A percentile compares a stretch with the other conserved stretches of the same genome.
Conservation (phyloP, 2,888 invertebrate species). For the Uloborus plumipes region DNA sequence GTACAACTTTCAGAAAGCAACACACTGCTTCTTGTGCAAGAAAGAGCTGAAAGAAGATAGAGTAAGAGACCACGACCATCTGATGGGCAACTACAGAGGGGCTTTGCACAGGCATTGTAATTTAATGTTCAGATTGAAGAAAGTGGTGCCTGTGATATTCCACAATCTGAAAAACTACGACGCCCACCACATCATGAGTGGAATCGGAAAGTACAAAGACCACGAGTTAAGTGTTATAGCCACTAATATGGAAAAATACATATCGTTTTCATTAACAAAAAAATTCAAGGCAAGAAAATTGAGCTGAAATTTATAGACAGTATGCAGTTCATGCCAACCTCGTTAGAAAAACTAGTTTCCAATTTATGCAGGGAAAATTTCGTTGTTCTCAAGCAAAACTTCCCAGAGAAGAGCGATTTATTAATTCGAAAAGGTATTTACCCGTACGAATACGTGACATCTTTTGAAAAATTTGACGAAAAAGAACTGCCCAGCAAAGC, state of each 20-base stretch:
- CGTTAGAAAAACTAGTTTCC: not conserved
- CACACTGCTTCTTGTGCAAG: not conserved
- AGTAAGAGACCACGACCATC: conserved; percentile 16
- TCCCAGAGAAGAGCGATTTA: too few species aligned
- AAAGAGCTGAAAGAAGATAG: not conserved
- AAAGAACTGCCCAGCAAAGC: not conserved
- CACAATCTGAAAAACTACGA: conserved; percentile 1
- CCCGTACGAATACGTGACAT: conserved; percentile 15
- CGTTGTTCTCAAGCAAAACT: not conserved
- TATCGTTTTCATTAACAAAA: not conserved
- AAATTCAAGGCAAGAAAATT: not conserved
- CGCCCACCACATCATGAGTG: not conserved
- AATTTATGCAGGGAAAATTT: not conserved
- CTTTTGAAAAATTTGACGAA: conserved; percentile 17
- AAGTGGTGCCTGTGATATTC: not conserved
- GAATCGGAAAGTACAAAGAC: not conserved
- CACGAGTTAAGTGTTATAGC: not conserved
- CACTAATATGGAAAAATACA: not conserved
- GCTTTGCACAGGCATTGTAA: conserved; percentile 14
- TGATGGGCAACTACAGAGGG: conserved; percentile 9
- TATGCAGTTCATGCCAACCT: not conserved
- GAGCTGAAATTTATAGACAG: not conserved
- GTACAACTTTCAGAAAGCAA: not conserved
- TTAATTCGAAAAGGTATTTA: conserved; percentile 17
- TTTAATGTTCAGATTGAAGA: not conserved